Percentiles rank a stretch among this genome's conserved stretches.
These are phyloP conservation scores for Lepidurus arcticus DNA, from an alignment of 1,140 invertebrate species.

Conservation along the genomic window DNA sequence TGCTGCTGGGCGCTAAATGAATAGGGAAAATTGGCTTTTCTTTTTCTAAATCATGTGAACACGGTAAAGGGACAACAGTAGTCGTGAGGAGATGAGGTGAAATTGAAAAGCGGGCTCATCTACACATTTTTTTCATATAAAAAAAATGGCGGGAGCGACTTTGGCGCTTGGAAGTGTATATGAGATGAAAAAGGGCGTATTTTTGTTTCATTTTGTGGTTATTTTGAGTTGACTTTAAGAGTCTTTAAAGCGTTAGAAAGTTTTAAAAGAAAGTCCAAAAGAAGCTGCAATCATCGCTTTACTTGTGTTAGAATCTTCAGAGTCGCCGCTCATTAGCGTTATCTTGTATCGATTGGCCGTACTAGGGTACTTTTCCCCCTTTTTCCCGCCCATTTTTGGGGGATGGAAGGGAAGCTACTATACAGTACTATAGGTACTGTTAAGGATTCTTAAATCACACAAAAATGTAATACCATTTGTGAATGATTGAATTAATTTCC, in stretches of 20 bases:
- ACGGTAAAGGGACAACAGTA: neutral
- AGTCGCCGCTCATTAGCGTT: neutral
- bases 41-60: neutral
- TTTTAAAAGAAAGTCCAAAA: neutral
- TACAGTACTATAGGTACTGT: too few relatives aligned
- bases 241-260: neutral
- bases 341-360: neutral
- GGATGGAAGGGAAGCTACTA: too few relatives aligned
- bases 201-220: neutral
- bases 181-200: neutral
- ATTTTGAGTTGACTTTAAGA: neutral
- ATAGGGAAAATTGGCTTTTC: slow-evolving; percentile 10
- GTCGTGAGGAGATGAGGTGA: neutral
- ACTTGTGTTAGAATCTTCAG: neutral
- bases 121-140: neutral
- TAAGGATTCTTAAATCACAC: too few relatives aligned
- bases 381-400: neutral
- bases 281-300: neutral
- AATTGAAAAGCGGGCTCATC: neutral
- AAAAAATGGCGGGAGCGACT: neutral
- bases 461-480: too few relatives aligned
- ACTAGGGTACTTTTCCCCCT: neutral
- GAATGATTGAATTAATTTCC: too few relatives aligned
- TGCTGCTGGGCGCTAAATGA: neutral
- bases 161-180: neutral